Evolutionary conservation across 2,113 vertebrate genomes (phyloP).

Genomic region (Geococcyx californianus): DNA sequence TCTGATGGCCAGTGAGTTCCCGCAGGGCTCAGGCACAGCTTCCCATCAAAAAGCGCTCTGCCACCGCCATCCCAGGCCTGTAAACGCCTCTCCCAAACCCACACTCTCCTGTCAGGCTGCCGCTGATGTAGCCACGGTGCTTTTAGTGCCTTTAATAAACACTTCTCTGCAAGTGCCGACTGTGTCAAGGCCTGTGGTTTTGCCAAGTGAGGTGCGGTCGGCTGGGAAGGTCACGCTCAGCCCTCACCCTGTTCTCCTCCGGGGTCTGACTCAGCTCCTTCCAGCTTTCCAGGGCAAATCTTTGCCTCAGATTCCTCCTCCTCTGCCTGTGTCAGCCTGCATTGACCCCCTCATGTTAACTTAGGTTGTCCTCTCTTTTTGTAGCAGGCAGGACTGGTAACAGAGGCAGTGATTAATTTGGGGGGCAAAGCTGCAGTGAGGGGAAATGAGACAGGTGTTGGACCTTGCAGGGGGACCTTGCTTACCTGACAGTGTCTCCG

Average conservation of each 20-base stretch:
- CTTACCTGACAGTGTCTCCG: fast-evolving
- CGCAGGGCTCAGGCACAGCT: not conserved
- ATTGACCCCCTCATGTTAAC: fast-evolving
- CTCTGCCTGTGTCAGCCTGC: not conserved
- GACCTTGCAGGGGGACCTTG: fast-evolving
- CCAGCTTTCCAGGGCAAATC: not conserved
- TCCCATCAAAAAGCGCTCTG: slow-evolving; percentile 24
- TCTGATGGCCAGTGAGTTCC: not conserved
- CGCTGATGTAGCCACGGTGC: slow-evolving; percentile 41
- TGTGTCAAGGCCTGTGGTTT: not conserved
- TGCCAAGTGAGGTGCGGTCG: fast-evolving
- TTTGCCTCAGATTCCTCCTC: not conserved
- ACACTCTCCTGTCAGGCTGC: not conserved
- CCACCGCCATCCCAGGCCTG: not conserved
- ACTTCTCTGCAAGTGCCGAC: not conserved
- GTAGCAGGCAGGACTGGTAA: fast-evolving
- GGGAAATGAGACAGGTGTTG: not conserved
- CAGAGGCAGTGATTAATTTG: not conserved
- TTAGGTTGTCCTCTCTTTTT: not conserved
- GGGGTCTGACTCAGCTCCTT: slow-evolving; percentile 19
- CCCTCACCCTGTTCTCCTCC: not conserved
- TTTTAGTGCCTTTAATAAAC: slow-evolving; percentile 70
- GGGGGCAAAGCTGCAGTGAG: not conserved
- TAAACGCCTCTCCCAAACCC: not conserved
- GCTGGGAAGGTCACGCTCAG: not conserved